Evolutionary conservation across 2,113 vertebrate species (phyloP), one percentile per base, ranked within the genome.

Genomic region (Cavia porcellus): DNA sequence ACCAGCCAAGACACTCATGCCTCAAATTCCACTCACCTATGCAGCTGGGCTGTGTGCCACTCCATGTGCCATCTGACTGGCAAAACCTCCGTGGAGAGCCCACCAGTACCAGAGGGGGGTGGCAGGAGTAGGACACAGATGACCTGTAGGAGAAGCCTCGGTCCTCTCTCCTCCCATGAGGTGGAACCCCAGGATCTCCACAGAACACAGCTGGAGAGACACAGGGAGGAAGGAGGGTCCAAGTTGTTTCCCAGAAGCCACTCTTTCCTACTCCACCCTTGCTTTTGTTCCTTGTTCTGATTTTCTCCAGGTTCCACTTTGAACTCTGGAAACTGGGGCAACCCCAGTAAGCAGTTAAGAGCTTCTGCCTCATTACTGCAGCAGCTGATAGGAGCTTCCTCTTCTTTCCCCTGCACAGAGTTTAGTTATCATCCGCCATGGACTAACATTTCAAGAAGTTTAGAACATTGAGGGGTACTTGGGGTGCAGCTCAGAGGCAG

Each of bases 1-100:
- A 7, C 38, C 22, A 55, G 70, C 66, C 38, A 11, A n/a, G 74
- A 57, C 4, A 1, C 66, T n/a, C 80, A 9, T 28, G 20, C 22
- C 7, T 24, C 86, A 13, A 45, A 11, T 3, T 0, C 4, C 85
- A 52, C 98, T 98, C 66, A 99, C 99, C 99, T 96, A 99, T 99
- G 97, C 99, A 99, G 98, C 99, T 99, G 74, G 99, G 99, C 92
- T 99, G 99, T 1, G 99, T 99, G 30, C 99, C 99, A 15, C 99
- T 99, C 99, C 99, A 99, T 0, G 98, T 99, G 95, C 99, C 99
- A 4, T 99, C 99, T 0, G 99, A 99, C 94, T 99, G 99, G 98
- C 99, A 99, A 97, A 99, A 99, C 86, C 99, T 98, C 62, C 99
- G 98, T 0, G 99, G 98, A 0, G 99, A 99, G 0, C 99, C 99